A percentile compares a stretch with the other conserved stretches of the same genome.
Conservation (phyloP, 2,797 vertebrate species). For the Gallinago solitaria region DNA sequence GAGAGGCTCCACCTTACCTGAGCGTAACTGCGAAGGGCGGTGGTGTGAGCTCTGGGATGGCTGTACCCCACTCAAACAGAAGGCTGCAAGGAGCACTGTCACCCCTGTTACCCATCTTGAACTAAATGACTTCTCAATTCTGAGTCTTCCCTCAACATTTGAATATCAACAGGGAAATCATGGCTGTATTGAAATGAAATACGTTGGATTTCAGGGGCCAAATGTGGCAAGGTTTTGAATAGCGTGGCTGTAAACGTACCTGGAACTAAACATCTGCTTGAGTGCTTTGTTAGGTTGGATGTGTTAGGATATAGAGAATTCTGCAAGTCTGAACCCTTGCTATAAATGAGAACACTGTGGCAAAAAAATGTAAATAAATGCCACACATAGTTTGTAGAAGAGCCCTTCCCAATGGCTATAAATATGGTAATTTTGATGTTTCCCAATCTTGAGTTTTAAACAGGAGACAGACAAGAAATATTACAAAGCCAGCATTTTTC, state of each 20-base stretch:
- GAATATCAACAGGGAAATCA: not conserved
- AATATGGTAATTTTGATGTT: not conserved
- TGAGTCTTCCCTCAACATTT: not conserved
- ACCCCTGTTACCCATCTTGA: not conserved
- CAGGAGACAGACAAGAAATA: not conserved
- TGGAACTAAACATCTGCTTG: not conserved
- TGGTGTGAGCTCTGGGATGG: not conserved
- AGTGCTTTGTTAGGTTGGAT: not conserved
- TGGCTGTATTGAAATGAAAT: not conserved
- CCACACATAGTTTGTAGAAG: not conserved
- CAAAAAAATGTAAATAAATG: conserved; percentile 9
- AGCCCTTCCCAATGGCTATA: not conserved
- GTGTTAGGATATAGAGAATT: not conserved
- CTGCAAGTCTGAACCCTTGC: not conserved
- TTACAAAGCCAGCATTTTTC: not conserved
- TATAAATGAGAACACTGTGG: not conserved
- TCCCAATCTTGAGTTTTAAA: not conserved
- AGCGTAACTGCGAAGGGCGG: accelerated
- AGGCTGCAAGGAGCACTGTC: not conserved
- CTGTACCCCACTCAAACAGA: not conserved
- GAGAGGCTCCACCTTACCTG: conserved; percentile 12
- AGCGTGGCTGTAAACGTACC: not conserved
- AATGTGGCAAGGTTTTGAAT: not conserved
- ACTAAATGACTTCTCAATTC: not conserved
- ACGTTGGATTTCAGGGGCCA: not conserved